Conservation (phyloP, 1,140 invertebrate genomes). For the Pemphigus obesinymphae region DNA sequence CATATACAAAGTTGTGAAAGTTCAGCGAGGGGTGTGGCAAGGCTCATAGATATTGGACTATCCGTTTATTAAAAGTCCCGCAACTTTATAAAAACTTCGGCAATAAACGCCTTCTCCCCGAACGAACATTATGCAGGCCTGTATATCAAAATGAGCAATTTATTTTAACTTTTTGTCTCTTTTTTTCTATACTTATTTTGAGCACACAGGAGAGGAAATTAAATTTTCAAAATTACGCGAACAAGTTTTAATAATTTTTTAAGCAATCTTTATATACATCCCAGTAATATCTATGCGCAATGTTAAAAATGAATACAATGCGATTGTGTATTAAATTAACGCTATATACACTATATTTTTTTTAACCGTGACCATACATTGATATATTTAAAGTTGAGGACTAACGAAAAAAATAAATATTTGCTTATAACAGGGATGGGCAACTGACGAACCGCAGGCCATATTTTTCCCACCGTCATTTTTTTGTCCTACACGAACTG, state of each 20-base stretch:
- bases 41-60: conserved; percentile 28
- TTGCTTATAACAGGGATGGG: too few species aligned
- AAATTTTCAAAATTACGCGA: neutral
- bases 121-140: conserved; percentile 24
- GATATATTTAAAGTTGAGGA: too few species aligned
- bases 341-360: too few species aligned
- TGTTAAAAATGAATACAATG: too few species aligned
- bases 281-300: too few species aligned
- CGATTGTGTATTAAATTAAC: neutral
- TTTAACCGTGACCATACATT: too few species aligned
- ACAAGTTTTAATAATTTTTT: neutral
- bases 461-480: too few species aligned
- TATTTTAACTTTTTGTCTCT: conserved; percentile 5
- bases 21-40: neutral
- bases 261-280: neutral
- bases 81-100: conserved; percentile 31
- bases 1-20: conserved; percentile 8
- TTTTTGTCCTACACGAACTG: too few species aligned
- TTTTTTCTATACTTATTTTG: too few species aligned
- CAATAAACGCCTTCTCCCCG: conserved; percentile 23
- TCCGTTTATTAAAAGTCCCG: conserved; percentile 32
- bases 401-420: too few species aligned
- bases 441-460: too few species aligned
- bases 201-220: neutral
- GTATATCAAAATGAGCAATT: conserved; percentile 25